Percentiles rank a stretch among this genome's conserved stretches.
These are phyloP conservation scores for Caradrina clavipalpis DNA, from an alignment of 2,888 invertebrate species.

Conservation along the genomic window DNA sequence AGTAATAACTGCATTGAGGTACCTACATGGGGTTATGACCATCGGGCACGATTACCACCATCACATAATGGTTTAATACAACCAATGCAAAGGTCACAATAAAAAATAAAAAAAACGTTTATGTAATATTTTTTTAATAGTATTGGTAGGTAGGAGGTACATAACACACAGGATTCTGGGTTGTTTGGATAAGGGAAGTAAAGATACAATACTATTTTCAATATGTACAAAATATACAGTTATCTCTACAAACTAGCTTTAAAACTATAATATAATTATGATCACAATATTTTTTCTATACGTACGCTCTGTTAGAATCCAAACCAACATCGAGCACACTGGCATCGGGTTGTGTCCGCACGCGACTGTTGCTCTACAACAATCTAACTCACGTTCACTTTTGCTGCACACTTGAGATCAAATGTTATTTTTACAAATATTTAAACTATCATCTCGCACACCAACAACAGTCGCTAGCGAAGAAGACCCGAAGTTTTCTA, in stretches of 20 bases:
- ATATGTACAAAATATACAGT: constrained; percentile 91
- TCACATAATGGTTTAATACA: not conserved
- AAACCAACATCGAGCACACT: constrained; percentile 73
- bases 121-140: constrained; percentile 91
- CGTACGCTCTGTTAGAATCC: constrained; percentile 83
- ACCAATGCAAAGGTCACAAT: not conserved
- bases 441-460: constrained; percentile 88
- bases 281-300: constrained; percentile 90
- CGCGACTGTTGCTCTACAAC: constrained; percentile 81
- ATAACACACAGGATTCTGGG: constrained; percentile 91
- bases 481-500: constrained; percentile 65
- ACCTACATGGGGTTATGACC: too few species aligned
- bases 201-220: constrained; percentile 91
- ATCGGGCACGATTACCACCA: too few species aligned
- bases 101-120: constrained; percentile 76
- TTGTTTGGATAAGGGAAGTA: constrained; percentile 90
- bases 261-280: constrained; percentile 90
- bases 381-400: constrained; percentile 85
- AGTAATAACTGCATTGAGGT: too few species aligned
- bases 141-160: constrained; percentile 92
- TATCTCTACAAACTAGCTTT: constrained; percentile 87
- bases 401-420: constrained; percentile 91
- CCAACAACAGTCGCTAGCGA: constrained; percentile 82
- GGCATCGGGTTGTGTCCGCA: constrained; percentile 72
- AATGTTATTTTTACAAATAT: constrained; percentile 89